phyloP scores from a whole-genome alignment of 2,888 invertebrate genomes.

The Cephus nigrinus region DNA sequence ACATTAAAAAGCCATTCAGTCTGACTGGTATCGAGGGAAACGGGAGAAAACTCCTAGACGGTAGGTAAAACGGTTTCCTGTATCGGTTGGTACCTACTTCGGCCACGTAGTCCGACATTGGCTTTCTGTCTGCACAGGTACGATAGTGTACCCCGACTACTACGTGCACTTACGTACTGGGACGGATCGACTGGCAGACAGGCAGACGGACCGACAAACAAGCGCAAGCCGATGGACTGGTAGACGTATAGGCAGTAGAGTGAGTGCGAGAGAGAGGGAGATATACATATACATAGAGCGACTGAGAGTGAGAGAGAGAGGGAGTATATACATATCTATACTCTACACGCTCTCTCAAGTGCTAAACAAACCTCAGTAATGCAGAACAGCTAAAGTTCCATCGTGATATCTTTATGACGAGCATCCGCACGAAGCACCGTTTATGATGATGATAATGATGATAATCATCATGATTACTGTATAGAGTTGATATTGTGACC shows the following conservation, averaged over 20 bases:
- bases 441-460: not conserved
- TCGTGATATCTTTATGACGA: not conserved
- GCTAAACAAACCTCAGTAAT: not conserved
- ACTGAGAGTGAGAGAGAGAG: no score
- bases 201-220: not conserved
- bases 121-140: not conserved
- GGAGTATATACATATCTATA: not conserved
- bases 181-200: not conserved
- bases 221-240: not conserved
- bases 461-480: not conserved
- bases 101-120: not conserved
- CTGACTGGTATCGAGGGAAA: slow-evolving; percentile 11
- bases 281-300: not conserved
- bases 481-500: not conserved
- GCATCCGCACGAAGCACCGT: not conserved
- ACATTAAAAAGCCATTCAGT: slow-evolving; percentile 30
- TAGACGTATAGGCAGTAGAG: not conserved
- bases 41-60: not conserved
- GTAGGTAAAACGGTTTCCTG: not conserved
- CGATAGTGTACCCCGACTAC: not conserved
- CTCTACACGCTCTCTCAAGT: not conserved
- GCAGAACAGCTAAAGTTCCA: not conserved
- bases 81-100: not conserved
- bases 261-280: not conserved
- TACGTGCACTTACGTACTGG: not conserved